Base-by-base conservation (phyloP, 2,113 vertebrate genomes). In the Campylomormyrus tamandua region DNA sequence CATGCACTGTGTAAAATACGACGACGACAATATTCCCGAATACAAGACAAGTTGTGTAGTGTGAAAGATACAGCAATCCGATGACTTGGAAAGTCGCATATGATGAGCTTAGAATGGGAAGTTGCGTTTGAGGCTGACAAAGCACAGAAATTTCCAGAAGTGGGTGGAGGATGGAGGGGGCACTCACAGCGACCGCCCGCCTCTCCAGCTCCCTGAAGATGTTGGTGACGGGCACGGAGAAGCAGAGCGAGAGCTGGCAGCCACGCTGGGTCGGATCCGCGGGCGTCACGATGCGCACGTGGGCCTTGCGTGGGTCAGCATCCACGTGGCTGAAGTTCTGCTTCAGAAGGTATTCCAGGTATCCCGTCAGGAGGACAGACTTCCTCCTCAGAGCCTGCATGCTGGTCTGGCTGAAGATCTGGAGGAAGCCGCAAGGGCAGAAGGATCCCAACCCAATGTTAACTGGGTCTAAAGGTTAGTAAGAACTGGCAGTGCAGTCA, bases 301-400 rank as follows among this genome's bases (percentile, higher is more conserved):
- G 89, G 2, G 96, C 94, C 88, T 94, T 95, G 89, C 90, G 35
- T 9, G 95, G 94, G 27, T 92, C 91, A 5, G 83, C 2, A 48
- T 93, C 92, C 21, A 96, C 95, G 89, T 95, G 87, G 0, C 15
- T 90, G 93, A 94, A 95, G 93, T 95, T 93, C 52, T 96, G 94
- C 19, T 93, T 95, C 91, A 99, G 95, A 92, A 99, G 93, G 89
- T 95, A 97, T 93, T 99, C 98, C 95, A 99, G 94, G 93, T 99
- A 99, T 0, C 97, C 97, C 0, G 98, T 99, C 90, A 99, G 93
- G 42, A 99, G 95, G 91, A 97, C 0, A 0, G 98, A 99, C 95
- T 99, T 99, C 92, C 88, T 97, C 90, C 98, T 95, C 92, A 99
- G 42, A 2, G 93, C 95, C 92, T 94, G 92, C 96, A 99, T 97